Percentiles rank a stretch among this genome's conserved stretches.
Evolutionary conservation across 2,888 invertebrate species (phyloP).

Genomic region (Ochropleura leucogaster): DNA sequence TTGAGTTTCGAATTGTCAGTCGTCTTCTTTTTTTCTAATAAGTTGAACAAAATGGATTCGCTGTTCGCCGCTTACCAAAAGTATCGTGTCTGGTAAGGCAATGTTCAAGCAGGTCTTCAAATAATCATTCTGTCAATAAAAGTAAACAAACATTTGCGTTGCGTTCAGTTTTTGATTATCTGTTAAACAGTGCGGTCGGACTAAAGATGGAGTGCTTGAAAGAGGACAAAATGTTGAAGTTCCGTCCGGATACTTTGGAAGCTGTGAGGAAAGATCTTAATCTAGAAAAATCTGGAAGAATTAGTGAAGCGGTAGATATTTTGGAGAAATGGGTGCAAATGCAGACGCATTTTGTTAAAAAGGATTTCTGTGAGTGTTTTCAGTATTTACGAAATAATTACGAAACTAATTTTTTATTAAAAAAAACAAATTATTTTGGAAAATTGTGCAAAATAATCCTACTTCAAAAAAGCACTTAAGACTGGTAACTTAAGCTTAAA

Average conservation of each 20-base stretch:
- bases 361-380: slow-evolving; percentile 75
- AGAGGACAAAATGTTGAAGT: slow-evolving; percentile 58
- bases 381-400: too few relatives aligned
- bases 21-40: neutral
- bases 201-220: slow-evolving; percentile 65
- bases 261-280: slow-evolving; percentile 68
- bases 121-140: slow-evolving; percentile 21
- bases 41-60: neutral
- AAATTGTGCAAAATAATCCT: too few relatives aligned
- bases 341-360: slow-evolving; percentile 75
- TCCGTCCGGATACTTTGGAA: slow-evolving; percentile 66
- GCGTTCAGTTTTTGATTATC: slow-evolving; percentile 19
- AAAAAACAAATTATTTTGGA: too few relatives aligned
- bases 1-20: neutral
- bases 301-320: slow-evolving; percentile 72
- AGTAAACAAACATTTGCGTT: slow-evolving; percentile 1
- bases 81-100: neutral
- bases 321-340: slow-evolving; percentile 76
- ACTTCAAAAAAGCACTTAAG: too few relatives aligned
- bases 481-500: too few relatives aligned
- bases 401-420: too few relatives aligned
- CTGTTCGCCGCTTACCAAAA: neutral
- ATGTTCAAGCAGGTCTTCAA: neutral
- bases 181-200: slow-evolving; percentile 24
- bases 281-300: slow-evolving; percentile 68